A percentile compares a stretch with the other conserved stretches of the same genome.
These are phyloP conservation scores for Paelopatides confundens DNA, from an alignment of 53 echinoderm and acorn worm species.

Conservation along the genomic window DNA sequence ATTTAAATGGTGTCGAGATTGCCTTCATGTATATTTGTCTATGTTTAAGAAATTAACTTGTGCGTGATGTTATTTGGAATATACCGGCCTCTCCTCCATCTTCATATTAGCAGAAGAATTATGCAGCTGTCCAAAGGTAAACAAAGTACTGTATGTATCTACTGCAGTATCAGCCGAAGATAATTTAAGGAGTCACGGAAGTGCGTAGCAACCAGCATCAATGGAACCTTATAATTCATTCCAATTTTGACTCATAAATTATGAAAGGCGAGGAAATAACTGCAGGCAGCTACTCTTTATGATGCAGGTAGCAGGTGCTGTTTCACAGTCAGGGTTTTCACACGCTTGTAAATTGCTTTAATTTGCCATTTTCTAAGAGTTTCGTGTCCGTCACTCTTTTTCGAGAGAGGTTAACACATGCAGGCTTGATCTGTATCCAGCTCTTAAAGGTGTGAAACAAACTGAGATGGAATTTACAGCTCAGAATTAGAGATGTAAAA, in stretches of 20 bases:
- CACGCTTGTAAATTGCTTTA: background rate
- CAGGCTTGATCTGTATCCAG: background rate
- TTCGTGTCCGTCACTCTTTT: background rate
- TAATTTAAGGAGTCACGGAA: background rate
- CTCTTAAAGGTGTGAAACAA: background rate
- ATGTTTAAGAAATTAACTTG: background rate
- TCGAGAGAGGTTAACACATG: background rate
- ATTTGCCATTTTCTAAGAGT: background rate
- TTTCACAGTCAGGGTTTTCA: background rate
- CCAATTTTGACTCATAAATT: background rate
- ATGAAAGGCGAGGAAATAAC: background rate
- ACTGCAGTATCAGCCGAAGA: background rate
- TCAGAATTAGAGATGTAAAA: too few species aligned
- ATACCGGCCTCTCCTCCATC: background rate
- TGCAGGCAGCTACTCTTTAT: background rate
- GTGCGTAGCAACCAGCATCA: background rate
- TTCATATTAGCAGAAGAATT: background rate
- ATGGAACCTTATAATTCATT: conserved; percentile 3
- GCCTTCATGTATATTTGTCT: background rate
- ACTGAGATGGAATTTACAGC: background rate
- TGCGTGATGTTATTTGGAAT: background rate
- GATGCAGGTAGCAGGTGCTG: background rate
- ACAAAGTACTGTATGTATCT: background rate
- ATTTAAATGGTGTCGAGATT: background rate
- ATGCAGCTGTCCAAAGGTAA: background rate